Evolutionary conservation across 1,140 invertebrate genomes (phyloP), one percentile per base, ranked within the genome.

Genomic region (Plectrocnemia conspersa): DNA sequence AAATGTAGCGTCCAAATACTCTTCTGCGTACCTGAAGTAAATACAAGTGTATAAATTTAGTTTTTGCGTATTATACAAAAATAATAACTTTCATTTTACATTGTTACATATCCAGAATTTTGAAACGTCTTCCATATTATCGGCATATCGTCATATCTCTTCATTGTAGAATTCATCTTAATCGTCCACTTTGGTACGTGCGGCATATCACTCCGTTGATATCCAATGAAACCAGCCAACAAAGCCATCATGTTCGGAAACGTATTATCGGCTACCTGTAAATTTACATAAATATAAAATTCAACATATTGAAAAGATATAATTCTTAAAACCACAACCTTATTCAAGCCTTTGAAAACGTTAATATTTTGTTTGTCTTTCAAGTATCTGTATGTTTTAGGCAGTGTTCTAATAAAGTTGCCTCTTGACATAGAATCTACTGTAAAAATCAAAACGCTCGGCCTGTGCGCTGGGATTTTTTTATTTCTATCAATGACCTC

Each of bases 111-210:
- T 1, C 79, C 78, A 2, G 73, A 63, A 13, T 77, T 63, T 23
- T 74, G 71, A 53, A 79, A 86, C 19, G 78, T 68, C 40, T 82
- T 79, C 85, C 85, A 88, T 2, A 87, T 65, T 48, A 85, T 79
- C 2, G 81, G 77, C 61, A 83, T 85, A 1, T 69, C 63, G 63
- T 88, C 84, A 56, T 83, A 85, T 11, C 72, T 65, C 7, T 67
- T 67, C 18, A 58, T 50, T 2, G 66, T 63, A 0, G 64, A 62
- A 3, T 66, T 67, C 16, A 67, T 66, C 7, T 54, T 71, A 19
- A 56, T 49, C 9, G 41, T 40, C 60, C 56, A 62, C 11, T 24
- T 11, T 4, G 60, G 60, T 13, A 62, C 45, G 9, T 52, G 24
- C 2, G 49, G 19, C 49, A 62, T 38, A 32, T 59, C 56, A 15